Conservation (phyloP, 2,113 vertebrate species). For the Herpetotheres cachinnans region DNA sequence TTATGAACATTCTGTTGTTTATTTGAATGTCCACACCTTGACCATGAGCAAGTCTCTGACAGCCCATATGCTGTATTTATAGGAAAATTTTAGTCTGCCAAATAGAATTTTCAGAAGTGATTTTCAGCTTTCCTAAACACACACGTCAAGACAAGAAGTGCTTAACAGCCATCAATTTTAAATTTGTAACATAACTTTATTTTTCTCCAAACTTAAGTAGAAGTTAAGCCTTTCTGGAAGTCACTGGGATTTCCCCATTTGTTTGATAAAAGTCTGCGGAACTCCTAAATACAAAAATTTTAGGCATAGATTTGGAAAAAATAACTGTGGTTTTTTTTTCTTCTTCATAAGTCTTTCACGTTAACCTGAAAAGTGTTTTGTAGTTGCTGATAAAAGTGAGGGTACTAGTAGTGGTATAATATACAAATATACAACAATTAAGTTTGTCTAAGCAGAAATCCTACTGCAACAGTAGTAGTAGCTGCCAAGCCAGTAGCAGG, state of each 20-base stretch:
- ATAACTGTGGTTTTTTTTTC: neutral
- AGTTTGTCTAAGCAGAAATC: constrained; percentile 14
- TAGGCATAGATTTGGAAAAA: neutral
- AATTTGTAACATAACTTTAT: neutral
- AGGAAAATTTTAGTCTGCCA: neutral
- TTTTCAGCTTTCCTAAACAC: neutral
- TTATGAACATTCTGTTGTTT: neutral
- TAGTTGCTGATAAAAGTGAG: constrained; percentile 1
- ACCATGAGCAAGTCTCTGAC: neutral
- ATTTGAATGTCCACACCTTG: neutral
- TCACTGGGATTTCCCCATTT: neutral
- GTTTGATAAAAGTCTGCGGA: neutral
- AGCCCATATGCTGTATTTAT: neutral
- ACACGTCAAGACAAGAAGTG: neutral
- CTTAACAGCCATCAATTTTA: neutral
- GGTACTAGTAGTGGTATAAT: neutral
- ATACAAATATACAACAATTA: constrained; percentile 28
- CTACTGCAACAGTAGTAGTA: neutral
- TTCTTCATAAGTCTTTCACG: neutral
- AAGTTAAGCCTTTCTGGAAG: neutral
- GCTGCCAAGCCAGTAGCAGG: constrained; percentile 27
- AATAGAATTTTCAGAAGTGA: neutral
- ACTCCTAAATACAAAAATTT: neutral
- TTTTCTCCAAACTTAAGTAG: neutral
- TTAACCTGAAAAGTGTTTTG: neutral